These are phyloP conservation scores for Cotesia typhae DNA, from an alignment of 1,140 invertebrate genomes.

Conservation along the genomic window DNA sequence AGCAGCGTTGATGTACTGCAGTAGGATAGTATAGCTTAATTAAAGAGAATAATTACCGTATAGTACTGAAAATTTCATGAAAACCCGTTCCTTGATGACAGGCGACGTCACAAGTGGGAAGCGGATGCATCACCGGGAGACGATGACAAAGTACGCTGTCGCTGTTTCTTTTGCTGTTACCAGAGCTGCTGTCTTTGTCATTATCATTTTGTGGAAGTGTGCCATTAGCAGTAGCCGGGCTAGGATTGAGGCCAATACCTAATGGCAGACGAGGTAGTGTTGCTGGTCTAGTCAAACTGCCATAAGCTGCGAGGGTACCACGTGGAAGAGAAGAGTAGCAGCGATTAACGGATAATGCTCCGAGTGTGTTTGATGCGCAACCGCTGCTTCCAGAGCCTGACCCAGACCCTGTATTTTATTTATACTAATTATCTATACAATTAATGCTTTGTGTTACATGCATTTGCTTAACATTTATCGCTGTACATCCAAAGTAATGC, in stretches of 20 bases:
- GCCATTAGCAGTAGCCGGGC: slow-evolving; percentile 46
- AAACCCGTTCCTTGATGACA: slow-evolving; percentile 64
- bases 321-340: slow-evolving; percentile 65
- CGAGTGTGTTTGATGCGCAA: slow-evolving; percentile 56
- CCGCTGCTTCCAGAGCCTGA: slow-evolving; percentile 65
- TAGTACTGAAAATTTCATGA: slow-evolving; percentile 64
- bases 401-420: slow-evolving; percentile 52
- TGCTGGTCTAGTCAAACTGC: slow-evolving; percentile 60
- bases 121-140: slow-evolving; percentile 65
- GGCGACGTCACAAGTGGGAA: slow-evolving; percentile 64
- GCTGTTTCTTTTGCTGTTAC: slow-evolving; percentile 65
- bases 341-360: slow-evolving; percentile 55
- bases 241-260: slow-evolving; percentile 52
- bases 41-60: slow-evolving; percentile 44
- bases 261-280: slow-evolving; percentile 63
- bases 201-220: slow-evolving; percentile 49
- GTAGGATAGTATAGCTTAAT: no score
- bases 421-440: slow-evolving; percentile 16
- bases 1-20: no score
- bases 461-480: no score
- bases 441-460: no score
- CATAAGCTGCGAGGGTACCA: slow-evolving; percentile 58
- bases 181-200: slow-evolving; percentile 57
- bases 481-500: no score
- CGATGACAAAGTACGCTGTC: slow-evolving; percentile 67